Evolutionary conservation across 2,797 vertebrate genomes (phyloP).

Genomic region (Rallus crepitans): DNA sequence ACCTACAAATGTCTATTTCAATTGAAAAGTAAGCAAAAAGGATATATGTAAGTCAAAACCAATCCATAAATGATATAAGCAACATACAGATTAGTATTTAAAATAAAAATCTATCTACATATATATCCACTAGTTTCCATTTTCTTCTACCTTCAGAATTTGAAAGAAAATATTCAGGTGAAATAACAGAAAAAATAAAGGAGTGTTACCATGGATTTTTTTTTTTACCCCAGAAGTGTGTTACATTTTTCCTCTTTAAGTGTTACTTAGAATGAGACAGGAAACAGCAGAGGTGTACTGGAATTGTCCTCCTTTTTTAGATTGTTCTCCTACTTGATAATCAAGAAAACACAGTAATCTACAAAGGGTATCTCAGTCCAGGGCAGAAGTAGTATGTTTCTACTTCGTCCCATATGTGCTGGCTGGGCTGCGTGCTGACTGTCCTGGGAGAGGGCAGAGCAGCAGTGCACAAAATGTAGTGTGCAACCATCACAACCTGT

Average conservation of each 20-base stretch:
- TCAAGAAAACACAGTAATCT: not conserved
- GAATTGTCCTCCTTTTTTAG: not conserved
- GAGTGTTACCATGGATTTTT: fast-evolving
- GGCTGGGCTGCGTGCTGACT: not conserved
- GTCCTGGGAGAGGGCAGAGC: slow-evolving; percentile 13
- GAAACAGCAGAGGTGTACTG: not conserved
- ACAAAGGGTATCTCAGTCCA: too few species aligned
- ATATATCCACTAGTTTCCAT: fast-evolving
- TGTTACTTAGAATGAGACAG: not conserved
- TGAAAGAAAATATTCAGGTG: not conserved
- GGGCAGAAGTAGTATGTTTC: fast-evolving
- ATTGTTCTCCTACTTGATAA: not conserved
- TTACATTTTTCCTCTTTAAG: not conserved
- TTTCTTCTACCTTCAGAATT: not conserved
- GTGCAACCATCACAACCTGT: not conserved
- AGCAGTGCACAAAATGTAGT: too few species aligned
- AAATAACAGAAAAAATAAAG: not conserved
- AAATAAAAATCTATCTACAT: not conserved
- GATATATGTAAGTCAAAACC: not conserved
- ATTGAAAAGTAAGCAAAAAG: not conserved
- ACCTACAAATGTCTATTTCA: not conserved
- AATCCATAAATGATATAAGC: not conserved
- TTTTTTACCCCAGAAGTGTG: not conserved
- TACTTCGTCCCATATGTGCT: fast-evolving
- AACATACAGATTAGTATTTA: not conserved